phyloP scores from a whole-genome alignment of 1,140 invertebrate species.

The Drosophila mayri region DNA sequence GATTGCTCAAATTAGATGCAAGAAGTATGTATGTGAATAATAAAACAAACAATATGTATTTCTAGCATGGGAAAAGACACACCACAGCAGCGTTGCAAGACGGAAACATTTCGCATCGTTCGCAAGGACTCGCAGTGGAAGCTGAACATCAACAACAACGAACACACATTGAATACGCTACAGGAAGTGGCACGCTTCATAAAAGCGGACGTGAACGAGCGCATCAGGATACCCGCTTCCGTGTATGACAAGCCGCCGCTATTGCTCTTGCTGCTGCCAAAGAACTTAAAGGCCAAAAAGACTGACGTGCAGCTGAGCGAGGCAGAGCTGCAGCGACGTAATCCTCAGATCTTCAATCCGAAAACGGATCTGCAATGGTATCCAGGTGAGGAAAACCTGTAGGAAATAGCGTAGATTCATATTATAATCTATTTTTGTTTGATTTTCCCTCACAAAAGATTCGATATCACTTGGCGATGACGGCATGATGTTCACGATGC shows the following conservation, averaged over 20 bases:
- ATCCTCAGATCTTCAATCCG: slow-evolving; percentile 77
- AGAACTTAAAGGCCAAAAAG: slow-evolving; percentile 83
- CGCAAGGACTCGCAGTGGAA: slow-evolving; percentile 65
- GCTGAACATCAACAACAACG: slow-evolving; percentile 44
- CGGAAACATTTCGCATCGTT: slow-evolving; percentile 89
- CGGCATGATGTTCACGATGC: slow-evolving; percentile 88
- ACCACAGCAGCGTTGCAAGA: slow-evolving; percentile 85
- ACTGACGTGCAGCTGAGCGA: slow-evolving; percentile 76
- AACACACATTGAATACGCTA: slow-evolving; percentile 56
- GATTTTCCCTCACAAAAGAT: slow-evolving; percentile 77
- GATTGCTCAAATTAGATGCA: neutral
- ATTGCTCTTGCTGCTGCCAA: slow-evolving; percentile 88
- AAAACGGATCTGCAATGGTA: slow-evolving; percentile 89
- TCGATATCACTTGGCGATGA: slow-evolving; percentile 87
- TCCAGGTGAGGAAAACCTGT: slow-evolving; percentile 84
- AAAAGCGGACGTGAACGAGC: slow-evolving; percentile 50
- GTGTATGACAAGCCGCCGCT: slow-evolving; percentile 92
- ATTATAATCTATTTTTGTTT: neutral
- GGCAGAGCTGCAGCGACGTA: slow-evolving; percentile 65
- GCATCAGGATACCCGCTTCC: slow-evolving; percentile 90
- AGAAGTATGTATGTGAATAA: neutral
- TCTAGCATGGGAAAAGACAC: slow-evolving; percentile 42
- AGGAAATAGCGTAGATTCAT: neutral
- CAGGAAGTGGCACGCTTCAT: slow-evolving; percentile 72
- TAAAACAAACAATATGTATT: neutral